These are phyloP conservation scores for Ypsolopha scabrella DNA, from an alignment of 2,888 invertebrate genomes.

Conservation along the genomic window DNA sequence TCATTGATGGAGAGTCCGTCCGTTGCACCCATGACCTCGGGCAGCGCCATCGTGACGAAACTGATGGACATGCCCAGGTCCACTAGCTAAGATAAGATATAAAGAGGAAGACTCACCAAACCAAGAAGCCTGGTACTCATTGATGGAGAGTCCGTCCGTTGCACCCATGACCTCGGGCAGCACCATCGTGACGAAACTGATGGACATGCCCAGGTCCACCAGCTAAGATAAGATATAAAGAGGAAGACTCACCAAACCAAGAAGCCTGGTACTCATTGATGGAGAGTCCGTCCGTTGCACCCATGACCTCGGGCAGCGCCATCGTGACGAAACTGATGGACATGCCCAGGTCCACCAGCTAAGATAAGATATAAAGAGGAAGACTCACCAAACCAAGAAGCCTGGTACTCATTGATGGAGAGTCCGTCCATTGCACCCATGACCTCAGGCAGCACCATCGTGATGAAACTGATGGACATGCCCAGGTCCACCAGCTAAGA, in stretches of 20 bases:
- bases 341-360: conserved; percentile 67
- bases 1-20: conserved; percentile 59
- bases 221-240: too few species aligned
- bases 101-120: too few species aligned
- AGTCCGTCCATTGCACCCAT: conserved; percentile 59
- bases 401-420: conserved; percentile 59
- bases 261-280: conserved; percentile 65
- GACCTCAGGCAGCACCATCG: conserved; percentile 69
- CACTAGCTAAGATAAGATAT: too few species aligned
- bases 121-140: conserved; percentile 68
- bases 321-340: conserved; percentile 71
- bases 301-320: conserved; percentile 65
- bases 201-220: conserved; percentile 68
- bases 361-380: too few species aligned
- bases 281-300: conserved; percentile 57
- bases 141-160: conserved; percentile 57
- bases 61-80: conserved; percentile 70
- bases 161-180: conserved; percentile 65
- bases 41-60: conserved; percentile 70
- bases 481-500: conserved; percentile 68
- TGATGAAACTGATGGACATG: conserved; percentile 69
- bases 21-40: conserved; percentile 61
- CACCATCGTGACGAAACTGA: conserved; percentile 71
- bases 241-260: too few species aligned
- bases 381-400: conserved; percentile 74